phyloP scores from a whole-genome alignment of 2,888 invertebrate species.

The Pandemis corylana region DNA sequence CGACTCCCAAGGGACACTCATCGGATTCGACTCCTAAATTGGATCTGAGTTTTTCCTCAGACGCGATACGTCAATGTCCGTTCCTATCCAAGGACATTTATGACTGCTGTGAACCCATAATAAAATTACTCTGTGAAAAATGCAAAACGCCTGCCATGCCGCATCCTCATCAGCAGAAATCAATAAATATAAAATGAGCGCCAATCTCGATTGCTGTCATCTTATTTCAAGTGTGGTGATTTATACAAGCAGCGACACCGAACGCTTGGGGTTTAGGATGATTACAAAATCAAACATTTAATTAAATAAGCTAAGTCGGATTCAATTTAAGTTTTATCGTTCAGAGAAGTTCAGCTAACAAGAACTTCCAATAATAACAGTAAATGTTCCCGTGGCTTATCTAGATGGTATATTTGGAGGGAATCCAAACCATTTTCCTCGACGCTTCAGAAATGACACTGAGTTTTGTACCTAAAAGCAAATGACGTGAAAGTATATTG shows the following conservation, averaged over 20 bases:
- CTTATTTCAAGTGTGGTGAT: neutral
- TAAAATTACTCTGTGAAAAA: slow-evolving; percentile 23
- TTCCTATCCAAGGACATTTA: slow-evolving; percentile 50
- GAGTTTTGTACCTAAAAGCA: slow-evolving; percentile 63
- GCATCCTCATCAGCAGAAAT: neutral
- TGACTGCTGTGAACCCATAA: slow-evolving; percentile 37
- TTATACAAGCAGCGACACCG: neutral
- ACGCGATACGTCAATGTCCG: slow-evolving; percentile 67
- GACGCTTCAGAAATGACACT: slow-evolving; percentile 72
- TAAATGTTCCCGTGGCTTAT: slow-evolving; percentile 74
- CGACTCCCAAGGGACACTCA: slow-evolving; percentile 70
- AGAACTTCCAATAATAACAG: slow-evolving; percentile 66
- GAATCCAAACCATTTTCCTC: slow-evolving; percentile 79
- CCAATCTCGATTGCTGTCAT: neutral
- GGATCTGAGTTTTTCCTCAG: slow-evolving; percentile 72
- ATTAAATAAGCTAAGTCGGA: slow-evolving; percentile 8
- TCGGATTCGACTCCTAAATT: slow-evolving; percentile 74
- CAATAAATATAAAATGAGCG: neutral
- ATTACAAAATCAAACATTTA: slow-evolving; percentile 22
- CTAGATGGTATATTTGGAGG: slow-evolving; percentile 78
- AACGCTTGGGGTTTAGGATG: neutral
- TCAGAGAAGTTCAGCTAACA: slow-evolving; percentile 46
- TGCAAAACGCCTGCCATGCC: neutral
- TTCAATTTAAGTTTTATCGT: slow-evolving; percentile 32
- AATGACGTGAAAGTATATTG: slow-evolving; percentile 73